Base-by-base conservation (phyloP, 2,797 vertebrate genomes). In the Bradypus variegatus region DNA sequence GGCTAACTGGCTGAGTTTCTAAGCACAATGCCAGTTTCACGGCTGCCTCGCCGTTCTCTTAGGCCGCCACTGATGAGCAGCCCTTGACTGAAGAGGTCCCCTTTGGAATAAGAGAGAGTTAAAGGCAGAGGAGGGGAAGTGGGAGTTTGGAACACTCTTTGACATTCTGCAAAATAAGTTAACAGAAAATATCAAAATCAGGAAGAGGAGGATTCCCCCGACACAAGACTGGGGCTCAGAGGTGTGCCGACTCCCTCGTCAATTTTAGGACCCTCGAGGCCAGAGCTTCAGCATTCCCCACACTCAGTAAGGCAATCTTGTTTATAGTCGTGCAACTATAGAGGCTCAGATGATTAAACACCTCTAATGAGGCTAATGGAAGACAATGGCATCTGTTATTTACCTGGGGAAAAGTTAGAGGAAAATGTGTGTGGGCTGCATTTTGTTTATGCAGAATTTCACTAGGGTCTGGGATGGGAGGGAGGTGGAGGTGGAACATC, bases 321-420 rank as follows among this genome's bases (percentile, higher is more conserved):
- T 89, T 67, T 83, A 53, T 31, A 58, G 55, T 58, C 2, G 1
- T 60, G 75, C 27, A 33, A 73, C 69, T 33, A 38, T 6, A 69
- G 53, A 72, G 33, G 45, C 23, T 86, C 0, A 2, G 88, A 21
- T 92, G 79, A 88, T 79, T 79, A 82, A 41, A 33, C 82, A 38
- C 58, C 50, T 75, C 82, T 67, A 95, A 93, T 67, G 79, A 93
- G 48, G 41, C 78, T 90, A 78, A 72, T 60, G 41, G 92, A 85
- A 95, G 90, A 90, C 82, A 91, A 29, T 58, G 70, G 9, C 86
- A 88, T 90, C 67, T 92, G 87, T 69, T 87, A 81, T 87, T 91
- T 91, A 87, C 88, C 38, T 79, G 15, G 45, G 62, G 78, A 38
- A 14, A 55, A 88, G 75, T 69, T 88, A 89, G 64, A 36, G 69